phyloP scores from a whole-genome alignment of 2,797 vertebrate species.

The Pempheris klunzingeri region DNA sequence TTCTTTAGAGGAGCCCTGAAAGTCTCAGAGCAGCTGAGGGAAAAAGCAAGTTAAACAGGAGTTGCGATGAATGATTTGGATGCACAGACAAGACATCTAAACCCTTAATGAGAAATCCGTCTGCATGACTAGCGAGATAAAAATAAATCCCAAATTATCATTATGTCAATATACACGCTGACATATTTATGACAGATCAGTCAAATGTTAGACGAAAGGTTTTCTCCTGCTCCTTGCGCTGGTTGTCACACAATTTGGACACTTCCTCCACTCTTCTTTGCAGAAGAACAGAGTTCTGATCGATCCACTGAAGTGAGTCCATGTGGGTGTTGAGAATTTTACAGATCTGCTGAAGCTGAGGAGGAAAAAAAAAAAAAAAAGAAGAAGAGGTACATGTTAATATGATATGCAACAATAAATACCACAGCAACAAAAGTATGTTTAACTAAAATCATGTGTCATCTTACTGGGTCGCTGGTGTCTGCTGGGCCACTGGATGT shows the following conservation, averaged over 20 bases:
- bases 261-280: conserved; percentile 97
- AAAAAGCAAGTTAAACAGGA: conserved; percentile 6
- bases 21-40: not conserved
- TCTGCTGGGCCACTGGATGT: conserved; percentile 88
- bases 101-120: not conserved
- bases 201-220: conserved; percentile 92
- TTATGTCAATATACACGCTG: conserved; percentile 3
- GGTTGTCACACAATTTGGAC: conserved; percentile 91
- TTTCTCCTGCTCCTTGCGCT: conserved; percentile 95
- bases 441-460: rapidly evolving
- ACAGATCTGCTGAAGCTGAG: conserved; percentile 93
- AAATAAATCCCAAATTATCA: not conserved
- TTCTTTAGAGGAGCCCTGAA: conserved; percentile 26
- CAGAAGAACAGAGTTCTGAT: conserved; percentile 93
- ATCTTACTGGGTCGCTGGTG: conserved; percentile 88
- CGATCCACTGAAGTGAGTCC: conserved; percentile 95
- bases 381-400: not conserved
- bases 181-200: conserved; percentile 59
- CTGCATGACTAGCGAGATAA: not conserved
- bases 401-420: conserved; percentile 3
- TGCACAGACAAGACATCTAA: conserved; percentile 1
- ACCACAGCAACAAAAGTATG: not conserved
- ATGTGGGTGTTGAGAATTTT: conserved; percentile 95
- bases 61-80: conserved; percentile 11
- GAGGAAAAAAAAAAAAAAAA: not conserved